Evolutionary conservation across 35 echinoderm and acorn worm genomes (phyloP).

Genomic region (Apostichopus japonicus): DNA sequence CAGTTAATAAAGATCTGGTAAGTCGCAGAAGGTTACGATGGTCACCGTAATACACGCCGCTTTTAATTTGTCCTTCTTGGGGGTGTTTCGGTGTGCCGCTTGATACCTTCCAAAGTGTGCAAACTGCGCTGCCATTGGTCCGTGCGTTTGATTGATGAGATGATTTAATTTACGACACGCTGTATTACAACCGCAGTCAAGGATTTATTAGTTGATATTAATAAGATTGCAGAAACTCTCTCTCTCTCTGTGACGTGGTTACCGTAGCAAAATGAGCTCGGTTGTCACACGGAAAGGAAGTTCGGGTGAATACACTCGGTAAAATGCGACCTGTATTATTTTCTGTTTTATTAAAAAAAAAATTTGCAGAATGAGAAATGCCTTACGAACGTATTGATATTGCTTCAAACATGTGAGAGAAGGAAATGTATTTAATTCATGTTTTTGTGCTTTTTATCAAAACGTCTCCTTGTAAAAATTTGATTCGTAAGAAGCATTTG

Average conservation of each 20-base stretch:
- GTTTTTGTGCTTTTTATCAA: too few relatives aligned
- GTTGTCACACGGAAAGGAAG: neutral
- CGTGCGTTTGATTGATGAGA: neutral
- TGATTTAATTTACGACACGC: conserved; percentile 37
- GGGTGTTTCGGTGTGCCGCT: neutral
- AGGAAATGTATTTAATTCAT: too few relatives aligned
- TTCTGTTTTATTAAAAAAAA: too few relatives aligned
- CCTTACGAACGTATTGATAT: too few relatives aligned
- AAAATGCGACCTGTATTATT: neutral
- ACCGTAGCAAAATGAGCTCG: neutral
- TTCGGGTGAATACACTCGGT: neutral
- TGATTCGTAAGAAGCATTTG: too few relatives aligned
- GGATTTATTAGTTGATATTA: conserved; percentile 5
- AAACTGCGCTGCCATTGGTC: neutral
- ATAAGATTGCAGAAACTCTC: neutral
- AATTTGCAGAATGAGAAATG: too few relatives aligned
- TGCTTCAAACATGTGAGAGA: too few relatives aligned
- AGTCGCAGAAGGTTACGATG: neutral
- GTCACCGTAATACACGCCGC: neutral
- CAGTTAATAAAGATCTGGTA: too few relatives aligned
- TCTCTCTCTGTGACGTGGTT: neutral
- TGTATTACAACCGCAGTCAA: conserved; percentile 28
- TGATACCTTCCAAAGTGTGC: neutral
- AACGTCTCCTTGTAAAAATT: too few relatives aligned
- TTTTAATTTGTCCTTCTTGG: neutral